phyloP scores from a whole-genome alignment of 2,888 invertebrate genomes.

The Platerodrilus igneus region DNA sequence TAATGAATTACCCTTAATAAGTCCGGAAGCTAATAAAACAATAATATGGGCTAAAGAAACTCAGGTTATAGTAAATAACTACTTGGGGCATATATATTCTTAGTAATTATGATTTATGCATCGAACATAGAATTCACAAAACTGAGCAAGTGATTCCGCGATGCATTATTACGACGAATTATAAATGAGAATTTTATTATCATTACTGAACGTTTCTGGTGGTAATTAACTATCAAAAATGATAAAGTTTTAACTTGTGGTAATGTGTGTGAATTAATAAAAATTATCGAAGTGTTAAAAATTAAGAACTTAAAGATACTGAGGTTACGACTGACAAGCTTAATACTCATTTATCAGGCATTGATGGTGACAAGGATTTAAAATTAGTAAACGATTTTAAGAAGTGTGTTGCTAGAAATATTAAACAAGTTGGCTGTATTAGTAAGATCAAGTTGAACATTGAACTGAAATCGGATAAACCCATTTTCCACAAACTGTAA shows the following conservation, averaged over 20 bases:
- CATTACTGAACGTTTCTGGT: constrained; percentile 13
- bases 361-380: neutral
- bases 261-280: constrained; percentile 9
- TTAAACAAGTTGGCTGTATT: constrained; percentile 19
- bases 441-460: constrained; percentile 28
- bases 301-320: constrained; percentile 8
- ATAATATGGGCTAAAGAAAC: too few relatives aligned
- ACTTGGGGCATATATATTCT: constrained; percentile 14
- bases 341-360: constrained; percentile 7
- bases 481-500: constrained; percentile 32
- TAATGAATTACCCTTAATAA: too few relatives aligned
- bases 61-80: constrained; percentile 25
- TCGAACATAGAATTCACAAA: constrained; percentile 22
- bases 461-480: constrained; percentile 21
- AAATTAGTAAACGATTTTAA: constrained; percentile 10
- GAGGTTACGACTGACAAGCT: constrained; percentile 5
- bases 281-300: neutral
- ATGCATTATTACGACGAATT: constrained; percentile 20
- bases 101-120: constrained; percentile 13
- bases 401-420: constrained; percentile 19
- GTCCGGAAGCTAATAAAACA: too few relatives aligned
- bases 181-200: constrained; percentile 16
- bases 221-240: constrained; percentile 7
- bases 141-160: constrained; percentile 20
- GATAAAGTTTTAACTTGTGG: constrained; percentile 7